A percentile compares a stretch with the other conserved stretches of the same genome.
Evolutionary conservation across 1,140 invertebrate genomes (phyloP).

Genomic region (Listronotus bonariensis): DNA sequence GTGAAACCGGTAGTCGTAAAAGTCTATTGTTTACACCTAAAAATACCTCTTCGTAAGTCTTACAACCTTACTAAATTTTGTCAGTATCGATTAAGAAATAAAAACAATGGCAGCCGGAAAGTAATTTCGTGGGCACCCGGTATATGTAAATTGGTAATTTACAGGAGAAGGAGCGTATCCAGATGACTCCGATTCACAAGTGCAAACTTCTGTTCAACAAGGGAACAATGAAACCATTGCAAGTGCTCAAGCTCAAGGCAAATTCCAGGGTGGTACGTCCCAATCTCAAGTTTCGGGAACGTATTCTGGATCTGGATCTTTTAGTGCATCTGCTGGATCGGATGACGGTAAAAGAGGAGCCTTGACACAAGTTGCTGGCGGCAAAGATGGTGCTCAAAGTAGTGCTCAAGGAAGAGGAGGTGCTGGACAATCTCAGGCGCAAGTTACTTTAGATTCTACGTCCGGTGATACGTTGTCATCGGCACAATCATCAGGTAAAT

Average conservation of each 20-base stretch:
- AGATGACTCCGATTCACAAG: constrained; percentile 73
- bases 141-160: no score
- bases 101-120: no score
- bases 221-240: constrained; percentile 72
- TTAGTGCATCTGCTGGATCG: constrained; percentile 80
- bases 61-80: no score
- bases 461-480: constrained; percentile 72
- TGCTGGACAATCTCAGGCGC: constrained; percentile 75
- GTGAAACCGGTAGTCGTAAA: no score
- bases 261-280: constrained; percentile 69
- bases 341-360: constrained; percentile 74
- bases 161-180: constrained; percentile 27
- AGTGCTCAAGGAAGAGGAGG: constrained; percentile 74
- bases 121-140: no score
- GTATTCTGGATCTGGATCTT: constrained; percentile 74
- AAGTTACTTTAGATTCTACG: constrained; percentile 73
- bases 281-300: constrained; percentile 80
- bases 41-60: no score
- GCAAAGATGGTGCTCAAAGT: constrained; percentile 73
- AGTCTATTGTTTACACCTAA: no score
- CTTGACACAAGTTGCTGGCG: constrained; percentile 73
- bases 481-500: constrained; percentile 71
- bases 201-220: constrained; percentile 71
- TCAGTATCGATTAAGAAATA: no score
- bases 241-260: constrained; percentile 74